Evolutionary conservation across 2,797 vertebrate species (phyloP).

Genomic region (Lateolabrax maculatus): DNA sequence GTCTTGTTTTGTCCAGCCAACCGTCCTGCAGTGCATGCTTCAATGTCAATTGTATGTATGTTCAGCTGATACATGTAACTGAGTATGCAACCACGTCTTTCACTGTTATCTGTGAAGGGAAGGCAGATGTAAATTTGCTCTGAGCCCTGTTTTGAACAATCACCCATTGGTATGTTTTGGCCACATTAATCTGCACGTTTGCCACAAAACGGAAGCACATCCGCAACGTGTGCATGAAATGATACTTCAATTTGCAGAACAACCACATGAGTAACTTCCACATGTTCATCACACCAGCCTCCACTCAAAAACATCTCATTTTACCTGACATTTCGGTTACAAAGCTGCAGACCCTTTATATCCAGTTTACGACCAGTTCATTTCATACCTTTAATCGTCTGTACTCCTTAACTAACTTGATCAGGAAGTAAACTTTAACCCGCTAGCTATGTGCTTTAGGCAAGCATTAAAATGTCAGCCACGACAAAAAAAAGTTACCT

Average conservation of each 20-base stretch:
- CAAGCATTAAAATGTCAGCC: neutral
- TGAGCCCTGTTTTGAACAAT: neutral
- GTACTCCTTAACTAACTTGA: neutral
- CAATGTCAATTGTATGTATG: no score
- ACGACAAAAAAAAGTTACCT: slow-evolving; percentile 62
- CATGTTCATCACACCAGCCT: neutral
- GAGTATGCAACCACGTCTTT: neutral
- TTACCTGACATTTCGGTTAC: neutral
- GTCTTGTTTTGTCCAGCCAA: neutral
- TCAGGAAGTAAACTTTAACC: neutral
- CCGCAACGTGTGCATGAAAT: neutral
- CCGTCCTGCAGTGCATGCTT: neutral
- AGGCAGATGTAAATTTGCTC: no score
- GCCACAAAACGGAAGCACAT: neutral
- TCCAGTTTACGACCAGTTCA: neutral
- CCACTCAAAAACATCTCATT: neutral
- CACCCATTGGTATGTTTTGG: neutral
- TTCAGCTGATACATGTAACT: neutral
- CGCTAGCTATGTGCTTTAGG: neutral
- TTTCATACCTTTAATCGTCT: neutral
- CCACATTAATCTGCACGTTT: neutral
- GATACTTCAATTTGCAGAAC: neutral
- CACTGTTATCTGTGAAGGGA: neutral
- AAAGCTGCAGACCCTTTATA: neutral
- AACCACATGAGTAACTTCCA: neutral